A percentile compares a stretch with the other conserved stretches of the same genome.
These are phyloP conservation scores for Sesia apiformis DNA, from an alignment of 2,888 invertebrate species.

Conservation along the genomic window DNA sequence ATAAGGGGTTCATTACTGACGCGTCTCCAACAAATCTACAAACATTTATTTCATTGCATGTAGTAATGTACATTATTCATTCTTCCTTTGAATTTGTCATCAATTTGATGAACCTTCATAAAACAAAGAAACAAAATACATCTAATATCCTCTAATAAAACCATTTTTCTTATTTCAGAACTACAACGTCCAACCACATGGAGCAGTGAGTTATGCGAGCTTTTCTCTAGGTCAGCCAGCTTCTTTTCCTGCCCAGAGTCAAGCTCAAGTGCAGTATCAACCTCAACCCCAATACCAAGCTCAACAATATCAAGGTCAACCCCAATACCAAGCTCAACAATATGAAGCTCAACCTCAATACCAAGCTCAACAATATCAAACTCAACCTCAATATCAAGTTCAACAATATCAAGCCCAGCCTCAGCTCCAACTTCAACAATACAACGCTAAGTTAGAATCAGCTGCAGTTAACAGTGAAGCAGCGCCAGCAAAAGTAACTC, in stretches of 20 bases:
- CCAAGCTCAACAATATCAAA: slow-evolving; percentile 2
- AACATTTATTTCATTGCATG: too few relatives aligned
- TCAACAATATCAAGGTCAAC: slow-evolving; percentile 12
- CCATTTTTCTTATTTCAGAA: slow-evolving; percentile 25
- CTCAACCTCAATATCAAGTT: slow-evolving; percentile 4
- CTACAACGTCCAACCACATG: slow-evolving; percentile 30
- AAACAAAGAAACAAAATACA: too few relatives aligned
- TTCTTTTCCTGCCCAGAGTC: slow-evolving; percentile 8
- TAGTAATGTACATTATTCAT: too few relatives aligned
- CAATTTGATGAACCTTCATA: too few relatives aligned
- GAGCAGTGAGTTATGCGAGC: slow-evolving; percentile 49
- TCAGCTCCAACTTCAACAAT: slow-evolving; percentile 7
- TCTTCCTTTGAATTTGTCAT: too few relatives aligned
- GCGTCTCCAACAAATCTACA: too few relatives aligned
- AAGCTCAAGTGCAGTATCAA: slow-evolving; percentile 10
- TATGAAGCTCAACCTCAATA: slow-evolving; percentile 6
- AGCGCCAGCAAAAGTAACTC: slow-evolving; percentile 5
- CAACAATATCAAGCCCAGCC: slow-evolving; percentile 3
- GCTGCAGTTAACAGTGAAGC: slow-evolving; percentile 6
- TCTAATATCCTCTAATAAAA: neutral
- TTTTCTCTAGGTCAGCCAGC: slow-evolving; percentile 35
- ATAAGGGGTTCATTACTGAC: too few relatives aligned
- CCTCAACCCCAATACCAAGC: slow-evolving; percentile 8
- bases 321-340: slow-evolving; percentile 1
- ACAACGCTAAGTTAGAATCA: slow-evolving; percentile 5